Evolutionary conservation across 1,140 invertebrate species (phyloP).

Genomic region (Zaprionus inermis): DNA sequence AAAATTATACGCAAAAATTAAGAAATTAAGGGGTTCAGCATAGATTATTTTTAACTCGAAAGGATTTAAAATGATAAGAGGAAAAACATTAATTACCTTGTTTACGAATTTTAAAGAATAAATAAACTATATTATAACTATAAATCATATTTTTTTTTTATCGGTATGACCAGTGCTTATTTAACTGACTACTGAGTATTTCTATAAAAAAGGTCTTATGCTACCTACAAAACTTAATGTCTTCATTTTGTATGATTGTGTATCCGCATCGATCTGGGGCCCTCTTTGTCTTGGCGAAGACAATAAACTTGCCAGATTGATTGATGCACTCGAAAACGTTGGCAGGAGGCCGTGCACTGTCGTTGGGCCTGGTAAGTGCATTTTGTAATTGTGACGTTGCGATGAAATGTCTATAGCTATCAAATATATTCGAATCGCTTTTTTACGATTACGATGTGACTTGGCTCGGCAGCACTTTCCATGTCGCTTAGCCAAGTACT

Average conservation of each 20-base stretch:
- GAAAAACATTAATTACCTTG: too few species aligned
- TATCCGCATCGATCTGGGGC: slow-evolving; percentile 22
- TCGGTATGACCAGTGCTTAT: neutral
- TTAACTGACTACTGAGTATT: neutral
- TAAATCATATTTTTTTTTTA: too few species aligned
- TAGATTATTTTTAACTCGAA: too few species aligned
- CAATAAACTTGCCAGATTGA: slow-evolving; percentile 53
- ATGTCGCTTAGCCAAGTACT: neutral
- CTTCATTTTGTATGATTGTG: slow-evolving; percentile 33
- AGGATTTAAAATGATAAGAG: too few species aligned
- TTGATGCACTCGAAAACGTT: slow-evolving; percentile 50
- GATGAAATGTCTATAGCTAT: slow-evolving; percentile 44
- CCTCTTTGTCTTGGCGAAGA: slow-evolving; percentile 35
- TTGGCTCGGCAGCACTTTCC: slow-evolving; percentile 30
- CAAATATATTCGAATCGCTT: slow-evolving; percentile 27
- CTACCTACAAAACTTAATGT: slow-evolving; percentile 45
- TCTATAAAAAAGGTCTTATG: slow-evolving; percentile 8
- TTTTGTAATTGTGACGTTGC: slow-evolving; percentile 55
- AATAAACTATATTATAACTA: too few species aligned
- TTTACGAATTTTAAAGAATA: too few species aligned
- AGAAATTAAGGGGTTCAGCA: too few species aligned
- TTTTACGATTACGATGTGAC: neutral
- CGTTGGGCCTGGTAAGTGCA: slow-evolving; percentile 50
- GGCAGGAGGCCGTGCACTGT: slow-evolving; percentile 33
- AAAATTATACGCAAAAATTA: too few species aligned